phyloP scores from a whole-genome alignment of 2,888 invertebrate species.

The Neoascia interrupta region DNA sequence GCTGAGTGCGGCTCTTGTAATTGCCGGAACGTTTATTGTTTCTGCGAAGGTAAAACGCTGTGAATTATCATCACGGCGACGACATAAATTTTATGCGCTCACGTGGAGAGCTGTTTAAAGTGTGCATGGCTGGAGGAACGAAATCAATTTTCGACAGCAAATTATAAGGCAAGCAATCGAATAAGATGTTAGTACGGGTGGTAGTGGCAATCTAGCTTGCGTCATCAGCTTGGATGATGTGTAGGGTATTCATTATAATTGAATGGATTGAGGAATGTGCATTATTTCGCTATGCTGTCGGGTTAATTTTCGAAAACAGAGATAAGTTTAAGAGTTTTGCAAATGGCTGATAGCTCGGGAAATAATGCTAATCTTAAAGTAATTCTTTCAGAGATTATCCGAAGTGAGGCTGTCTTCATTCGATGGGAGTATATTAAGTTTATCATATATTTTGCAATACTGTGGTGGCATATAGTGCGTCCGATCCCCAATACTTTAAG shows the following conservation, averaged over 20 bases:
- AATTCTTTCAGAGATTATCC: no score
- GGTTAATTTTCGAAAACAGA: no score
- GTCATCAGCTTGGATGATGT: constrained; percentile 34
- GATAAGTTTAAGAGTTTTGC: no score
- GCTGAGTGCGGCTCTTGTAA: constrained; percentile 28
- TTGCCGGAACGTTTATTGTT: constrained; percentile 54
- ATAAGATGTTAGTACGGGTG: constrained; percentile 24
- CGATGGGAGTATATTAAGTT: no score
- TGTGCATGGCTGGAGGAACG: constrained; percentile 45
- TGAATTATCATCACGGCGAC: constrained; percentile 44
- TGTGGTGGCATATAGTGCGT: no score
- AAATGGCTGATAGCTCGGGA: no score
- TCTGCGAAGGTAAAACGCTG: constrained; percentile 30
- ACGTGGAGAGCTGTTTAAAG: constrained; percentile 16
- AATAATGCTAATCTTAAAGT: no score
- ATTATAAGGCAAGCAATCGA: constrained; percentile 55
- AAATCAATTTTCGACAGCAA: constrained; percentile 57
- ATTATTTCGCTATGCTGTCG: no score
- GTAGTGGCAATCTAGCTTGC: constrained; percentile 43
- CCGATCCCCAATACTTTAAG: no score
- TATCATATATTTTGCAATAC: no score
- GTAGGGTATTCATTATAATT: constrained; percentile 38
- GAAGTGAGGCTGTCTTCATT: no score
- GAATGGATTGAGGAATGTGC: constrained; percentile 33
- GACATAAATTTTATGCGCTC: constrained; percentile 16